phyloP scores from a whole-genome alignment of 53 echinoderm and acorn worm species.

The Holothuria scabra region DNA sequence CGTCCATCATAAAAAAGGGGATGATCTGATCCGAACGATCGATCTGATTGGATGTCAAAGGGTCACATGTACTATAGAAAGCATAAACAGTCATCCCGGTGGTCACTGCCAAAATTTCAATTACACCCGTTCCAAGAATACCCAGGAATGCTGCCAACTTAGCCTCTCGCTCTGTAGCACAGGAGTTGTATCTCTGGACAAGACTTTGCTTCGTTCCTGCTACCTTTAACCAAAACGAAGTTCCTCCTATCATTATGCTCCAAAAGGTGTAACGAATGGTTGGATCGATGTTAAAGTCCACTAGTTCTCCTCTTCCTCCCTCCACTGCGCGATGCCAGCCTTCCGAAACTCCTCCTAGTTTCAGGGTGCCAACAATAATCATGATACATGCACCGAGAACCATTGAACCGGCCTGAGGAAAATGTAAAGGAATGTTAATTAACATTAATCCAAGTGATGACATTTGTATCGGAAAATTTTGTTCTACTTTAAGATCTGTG shows the following conservation, averaged over 20 bases:
- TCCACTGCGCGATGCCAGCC: conserved; percentile 26
- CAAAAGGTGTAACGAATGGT: conserved; percentile 16
- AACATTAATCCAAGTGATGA: too few species aligned
- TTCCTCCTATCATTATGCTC: conserved; percentile 12
- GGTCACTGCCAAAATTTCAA: conserved; percentile 12
- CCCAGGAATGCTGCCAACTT: conserved; percentile 6
- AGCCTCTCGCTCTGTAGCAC: conserved; percentile 22
- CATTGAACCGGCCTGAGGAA: not conserved
- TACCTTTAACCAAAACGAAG: not conserved
- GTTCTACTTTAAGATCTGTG: too few species aligned
- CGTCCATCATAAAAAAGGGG: conserved; percentile 43
- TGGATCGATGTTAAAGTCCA: conserved; percentile 44
- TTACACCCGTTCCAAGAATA: not conserved
- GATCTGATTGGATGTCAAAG: conserved; percentile 12
- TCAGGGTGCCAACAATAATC: conserved; percentile 35
- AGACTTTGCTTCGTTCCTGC: conserved; percentile 16
- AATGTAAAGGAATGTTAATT: not conserved
- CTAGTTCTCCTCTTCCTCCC: conserved; percentile 15
- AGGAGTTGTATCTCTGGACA: conserved; percentile 9
- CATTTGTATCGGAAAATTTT: too few species aligned
- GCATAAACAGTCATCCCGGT: conserved; percentile 34
- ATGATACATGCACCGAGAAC: conserved; percentile 13
- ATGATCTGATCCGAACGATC: conserved; percentile 24
- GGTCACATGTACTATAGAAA: conserved; percentile 35
- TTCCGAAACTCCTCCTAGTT: conserved; percentile 22